Conservation (phyloP, 2,797 vertebrate species). For the Lepus oiostolus region DNA sequence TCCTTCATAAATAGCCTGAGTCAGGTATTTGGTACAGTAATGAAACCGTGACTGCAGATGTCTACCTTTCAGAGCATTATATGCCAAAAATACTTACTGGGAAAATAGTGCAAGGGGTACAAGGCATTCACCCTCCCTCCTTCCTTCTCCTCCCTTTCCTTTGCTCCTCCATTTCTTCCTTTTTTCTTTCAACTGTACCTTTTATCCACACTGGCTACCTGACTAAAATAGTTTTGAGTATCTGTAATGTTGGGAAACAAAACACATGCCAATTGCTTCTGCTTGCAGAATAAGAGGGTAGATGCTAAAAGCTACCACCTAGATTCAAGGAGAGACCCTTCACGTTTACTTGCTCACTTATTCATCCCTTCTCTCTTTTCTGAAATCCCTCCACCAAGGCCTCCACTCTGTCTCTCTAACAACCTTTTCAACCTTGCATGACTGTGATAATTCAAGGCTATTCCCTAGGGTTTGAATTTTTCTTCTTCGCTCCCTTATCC, state of each 20-base stretch:
- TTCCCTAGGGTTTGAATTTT: neutral
- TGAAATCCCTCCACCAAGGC: neutral
- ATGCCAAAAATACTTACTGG: neutral
- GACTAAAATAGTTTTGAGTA: neutral
- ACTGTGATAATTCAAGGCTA: neutral
- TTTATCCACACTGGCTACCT: neutral
- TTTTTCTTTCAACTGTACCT: neutral
- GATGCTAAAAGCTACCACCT: neutral
- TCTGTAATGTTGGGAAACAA: neutral
- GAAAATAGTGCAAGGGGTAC: neutral
- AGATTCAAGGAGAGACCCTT: neutral
- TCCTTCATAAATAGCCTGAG: no score
- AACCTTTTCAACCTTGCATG: neutral
- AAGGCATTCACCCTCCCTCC: neutral
- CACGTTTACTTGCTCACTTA: neutral
- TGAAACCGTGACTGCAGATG: neutral
- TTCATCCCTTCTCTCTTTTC: neutral
- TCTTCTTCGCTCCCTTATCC: neutral
- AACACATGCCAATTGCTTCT: neutral
- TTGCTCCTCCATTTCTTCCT: neutral
- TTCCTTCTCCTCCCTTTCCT: no score
- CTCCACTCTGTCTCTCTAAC: neutral
- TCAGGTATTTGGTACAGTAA: no score
- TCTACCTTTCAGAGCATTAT: neutral
- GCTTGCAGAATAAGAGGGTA: neutral